Conservation (phyloP, 2,797 vertebrate species). For the Epinephelus malabaricus region DNA sequence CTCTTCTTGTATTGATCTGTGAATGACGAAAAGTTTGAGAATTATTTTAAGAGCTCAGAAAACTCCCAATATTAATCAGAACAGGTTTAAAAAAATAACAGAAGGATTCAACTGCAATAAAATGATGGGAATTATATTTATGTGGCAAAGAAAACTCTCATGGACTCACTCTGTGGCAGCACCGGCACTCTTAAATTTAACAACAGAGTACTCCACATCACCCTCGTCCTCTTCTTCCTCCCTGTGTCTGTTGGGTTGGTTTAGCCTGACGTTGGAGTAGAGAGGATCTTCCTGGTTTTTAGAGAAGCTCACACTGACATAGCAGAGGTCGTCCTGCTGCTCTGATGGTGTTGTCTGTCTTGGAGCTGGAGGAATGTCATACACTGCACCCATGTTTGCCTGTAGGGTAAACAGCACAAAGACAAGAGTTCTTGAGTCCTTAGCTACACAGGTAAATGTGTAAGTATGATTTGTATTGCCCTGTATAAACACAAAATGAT, state of each 20-base stretch:
- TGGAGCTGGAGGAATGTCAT: not conserved
- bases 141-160: not conserved
- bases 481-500: too few relatives aligned
- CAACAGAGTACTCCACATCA: slow-evolving; percentile 2
- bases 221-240: not conserved
- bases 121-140: not conserved
- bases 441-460: too few relatives aligned
- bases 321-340: slow-evolving; percentile 3
- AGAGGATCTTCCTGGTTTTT: slow-evolving; percentile 21
- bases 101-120: not conserved
- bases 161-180: not conserved
- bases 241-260: not conserved
- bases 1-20: not conserved
- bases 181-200: not conserved
- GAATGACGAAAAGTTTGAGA: not conserved
- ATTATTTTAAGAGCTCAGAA: not conserved
- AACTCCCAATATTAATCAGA: not conserved
- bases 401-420: not conserved
- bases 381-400: not conserved
- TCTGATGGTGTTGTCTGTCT: not conserved
- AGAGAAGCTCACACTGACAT: slow-evolving; percentile 8
- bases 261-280: slow-evolving; percentile 2
- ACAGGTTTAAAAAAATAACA: not conserved
- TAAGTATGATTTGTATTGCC: too few relatives aligned
- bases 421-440: not conserved